Percentiles rank a stretch among this genome's conserved stretches.
phyloP scores from a whole-genome alignment of 2,797 vertebrate genomes.

The Lacerta agilis region DNA sequence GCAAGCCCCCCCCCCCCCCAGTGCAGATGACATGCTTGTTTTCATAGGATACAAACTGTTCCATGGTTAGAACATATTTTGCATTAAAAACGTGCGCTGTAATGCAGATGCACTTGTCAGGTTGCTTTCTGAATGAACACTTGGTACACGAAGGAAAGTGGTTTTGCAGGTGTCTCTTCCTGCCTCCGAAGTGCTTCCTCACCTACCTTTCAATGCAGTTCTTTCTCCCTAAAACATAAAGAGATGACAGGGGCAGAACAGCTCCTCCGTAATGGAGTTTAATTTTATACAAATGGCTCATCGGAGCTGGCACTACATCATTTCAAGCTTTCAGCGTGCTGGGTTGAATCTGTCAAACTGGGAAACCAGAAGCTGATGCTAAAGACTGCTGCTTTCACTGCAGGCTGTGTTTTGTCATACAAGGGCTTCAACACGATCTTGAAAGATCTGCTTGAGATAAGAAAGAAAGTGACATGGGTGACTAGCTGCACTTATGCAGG shows the following conservation, averaged over 20 bases:
- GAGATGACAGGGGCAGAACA: constrained; percentile 1
- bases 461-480: neutral
- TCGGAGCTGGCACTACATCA: constrained; percentile 13
- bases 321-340: constrained; percentile 5
- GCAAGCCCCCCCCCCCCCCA: neutral
- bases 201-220: neutral
- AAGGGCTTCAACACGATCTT: neutral
- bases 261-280: constrained; percentile 11
- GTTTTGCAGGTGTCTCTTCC: neutral
- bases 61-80: neutral
- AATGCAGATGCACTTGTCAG: neutral
- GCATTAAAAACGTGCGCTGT: neutral
- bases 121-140: neutral
- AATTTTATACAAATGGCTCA: constrained; percentile 37
- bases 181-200: neutral
- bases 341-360: constrained; percentile 28
- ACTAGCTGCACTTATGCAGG: neutral
- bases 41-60: neutral
- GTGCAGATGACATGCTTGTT: neutral
- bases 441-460: neutral
- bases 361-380: constrained; percentile 19
- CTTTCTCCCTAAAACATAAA: neutral
- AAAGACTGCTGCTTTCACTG: constrained; percentile 9
- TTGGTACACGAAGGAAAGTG: neutral
- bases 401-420: constrained; percentile 23